A percentile compares a stretch with the other conserved stretches of the same genome.
phyloP scores from a whole-genome alignment of 2,797 vertebrate genomes.

The Astyanax mexicanus region DNA sequence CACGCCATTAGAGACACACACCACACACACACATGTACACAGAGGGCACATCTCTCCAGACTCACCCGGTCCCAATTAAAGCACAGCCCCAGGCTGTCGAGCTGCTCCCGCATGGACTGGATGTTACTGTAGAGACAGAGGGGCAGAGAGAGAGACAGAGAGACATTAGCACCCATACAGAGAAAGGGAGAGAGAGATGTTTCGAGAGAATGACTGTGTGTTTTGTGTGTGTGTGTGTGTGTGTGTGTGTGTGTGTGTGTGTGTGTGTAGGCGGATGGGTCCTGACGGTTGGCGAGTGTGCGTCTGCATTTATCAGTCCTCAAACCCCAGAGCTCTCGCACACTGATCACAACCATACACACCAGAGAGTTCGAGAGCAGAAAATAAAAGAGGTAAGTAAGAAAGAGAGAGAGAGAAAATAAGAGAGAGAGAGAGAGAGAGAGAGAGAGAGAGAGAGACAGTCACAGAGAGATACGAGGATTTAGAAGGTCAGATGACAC shows the following conservation, averaged over 20 bases:
- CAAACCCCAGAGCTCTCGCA: neutral
- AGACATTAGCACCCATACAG: neutral
- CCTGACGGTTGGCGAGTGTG: neutral
- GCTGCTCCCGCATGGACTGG: slow-evolving; percentile 89
- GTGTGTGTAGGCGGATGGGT: slow-evolving; percentile 1
- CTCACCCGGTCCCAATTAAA: slow-evolving; percentile 94
- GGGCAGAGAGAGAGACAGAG: neutral
- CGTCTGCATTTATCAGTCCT: neutral
- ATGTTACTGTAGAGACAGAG: slow-evolving; percentile 86
- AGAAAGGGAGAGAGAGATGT: neutral
- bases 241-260: neutral
- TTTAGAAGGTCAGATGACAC: neutral
- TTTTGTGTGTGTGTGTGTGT: neutral
- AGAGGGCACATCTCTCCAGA: slow-evolving; percentile 25
- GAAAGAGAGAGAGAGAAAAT: too few relatives aligned
- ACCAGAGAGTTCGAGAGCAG: neutral
- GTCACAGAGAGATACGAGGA: slow-evolving; percentile 5
- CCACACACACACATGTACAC: neutral
- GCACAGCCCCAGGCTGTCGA: slow-evolving; percentile 89
- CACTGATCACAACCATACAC: neutral
- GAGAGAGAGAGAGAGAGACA: neutral
- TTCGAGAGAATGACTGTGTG: slow-evolving; percentile 4
- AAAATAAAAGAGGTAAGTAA: too few relatives aligned
- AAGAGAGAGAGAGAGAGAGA: neutral
- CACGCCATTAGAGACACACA: slow-evolving; percentile 19